Evolutionary conservation across 2,888 invertebrate species (phyloP), one percentile per base, ranked within the genome.

Genomic region (Itoplectis maculator): DNA sequence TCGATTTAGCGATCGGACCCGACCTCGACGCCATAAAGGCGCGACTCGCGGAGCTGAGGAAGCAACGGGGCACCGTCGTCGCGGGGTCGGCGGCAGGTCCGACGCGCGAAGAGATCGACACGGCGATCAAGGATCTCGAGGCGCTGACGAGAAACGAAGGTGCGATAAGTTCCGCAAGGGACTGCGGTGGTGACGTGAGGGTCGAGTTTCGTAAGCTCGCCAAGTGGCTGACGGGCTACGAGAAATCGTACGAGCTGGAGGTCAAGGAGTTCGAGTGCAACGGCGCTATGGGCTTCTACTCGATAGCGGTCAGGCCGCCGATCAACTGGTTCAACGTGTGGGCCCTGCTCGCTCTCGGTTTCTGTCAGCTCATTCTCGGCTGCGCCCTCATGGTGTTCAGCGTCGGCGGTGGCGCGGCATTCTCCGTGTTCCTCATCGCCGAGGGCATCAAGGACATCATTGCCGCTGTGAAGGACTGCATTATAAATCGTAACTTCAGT

Each of bases 1-100:
- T 73, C 35, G 72, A 73, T 0, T 1, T 47, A 29, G 72, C 72
- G 11, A 73, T 73, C 20, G 72, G 72, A 35, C 59, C 72, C 18
- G 59, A 73, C 13, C 42, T 15, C 13, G 37, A 45, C 6, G 66
- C 49, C 11, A 47, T 68, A 1, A 13, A 68, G 8, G 35, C 9
- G n/a, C 66, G 29, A 11, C 15, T 68, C 66, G 49, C 47, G 11
- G 4, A 37, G 6, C 66, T 68, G 47, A 0, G 18, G 23, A 6
- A 68, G 49, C 23, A 68, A 2, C n/a, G 29, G 9, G 18, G 49
- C 29, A 49, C 66, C 29, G 49, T 35, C 15, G 29, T 49, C 5
- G 13, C 49, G 49, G 49, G 15, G 29, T 49, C 66, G 35, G 66
- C 47, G 18, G 47, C 11, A 15, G 35, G 18, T 15, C 23, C 15